Conservation (phyloP, 2,113 vertebrate genomes). For the Pycnonotus jocosus region DNA sequence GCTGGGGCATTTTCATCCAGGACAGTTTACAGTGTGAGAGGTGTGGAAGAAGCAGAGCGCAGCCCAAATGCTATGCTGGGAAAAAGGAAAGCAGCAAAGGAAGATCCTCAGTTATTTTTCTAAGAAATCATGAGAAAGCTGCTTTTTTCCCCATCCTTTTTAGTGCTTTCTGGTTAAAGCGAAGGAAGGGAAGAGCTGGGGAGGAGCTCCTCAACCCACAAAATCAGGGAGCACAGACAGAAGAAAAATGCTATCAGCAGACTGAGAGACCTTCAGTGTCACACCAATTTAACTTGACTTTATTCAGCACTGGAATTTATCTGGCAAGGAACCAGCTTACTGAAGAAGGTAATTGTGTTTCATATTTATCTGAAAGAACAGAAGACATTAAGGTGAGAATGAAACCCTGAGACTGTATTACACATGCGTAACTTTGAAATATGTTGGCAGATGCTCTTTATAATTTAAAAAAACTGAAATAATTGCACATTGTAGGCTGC, state of each 20-base stretch:
- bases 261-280: background rate
- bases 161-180: background rate
- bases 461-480: background rate
- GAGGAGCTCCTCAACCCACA: background rate
- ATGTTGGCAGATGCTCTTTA: background rate
- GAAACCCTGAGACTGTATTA: background rate
- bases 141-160: background rate
- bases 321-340: background rate
- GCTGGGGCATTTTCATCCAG: background rate
- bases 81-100: background rate
- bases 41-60: background rate
- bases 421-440: background rate
- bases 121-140: background rate
- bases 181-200: background rate
- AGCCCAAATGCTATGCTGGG: background rate
- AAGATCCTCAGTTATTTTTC: background rate
- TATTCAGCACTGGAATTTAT: background rate
- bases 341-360: background rate
- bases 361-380: background rate
- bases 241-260: background rate
- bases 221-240: background rate
- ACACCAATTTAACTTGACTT: background rate
- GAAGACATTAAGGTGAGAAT: background rate
- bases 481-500: background rate
- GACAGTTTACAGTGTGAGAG: background rate